These are phyloP conservation scores for Motacilla alba DNA, from an alignment of 2,113 vertebrate genomes.

Conservation along the genomic window DNA sequence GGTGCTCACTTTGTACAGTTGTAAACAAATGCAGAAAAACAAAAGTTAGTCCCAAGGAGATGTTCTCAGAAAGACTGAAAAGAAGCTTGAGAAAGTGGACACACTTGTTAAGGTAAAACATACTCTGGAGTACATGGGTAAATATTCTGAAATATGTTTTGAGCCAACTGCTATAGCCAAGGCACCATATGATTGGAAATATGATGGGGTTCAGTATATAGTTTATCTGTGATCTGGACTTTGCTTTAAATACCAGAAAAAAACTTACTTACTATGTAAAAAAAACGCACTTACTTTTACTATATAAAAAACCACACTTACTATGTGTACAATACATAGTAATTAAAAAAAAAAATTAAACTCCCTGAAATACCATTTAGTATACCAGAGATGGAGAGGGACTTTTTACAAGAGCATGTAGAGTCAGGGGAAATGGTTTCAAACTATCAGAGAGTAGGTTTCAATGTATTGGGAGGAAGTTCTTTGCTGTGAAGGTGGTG, in stretches of 20 bases:
- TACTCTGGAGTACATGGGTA: neutral
- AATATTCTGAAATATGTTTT: neutral
- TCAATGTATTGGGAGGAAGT: neutral
- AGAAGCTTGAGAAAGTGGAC: neutral
- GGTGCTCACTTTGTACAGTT: neutral
- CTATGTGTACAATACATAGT: neutral
- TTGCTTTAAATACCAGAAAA: neutral
- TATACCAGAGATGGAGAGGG: neutral
- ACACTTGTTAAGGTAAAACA: neutral
- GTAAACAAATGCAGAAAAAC: neutral
- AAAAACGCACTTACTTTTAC: too few species aligned
- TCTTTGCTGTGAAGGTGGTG: neutral
- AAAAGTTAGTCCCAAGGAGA: neutral
- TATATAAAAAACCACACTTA: too few species aligned
- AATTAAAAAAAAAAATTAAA: neutral
- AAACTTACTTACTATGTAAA: neutral
- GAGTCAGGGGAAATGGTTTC: neutral
- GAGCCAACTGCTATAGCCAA: neutral
- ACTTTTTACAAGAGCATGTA: neutral
- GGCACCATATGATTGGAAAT: neutral
- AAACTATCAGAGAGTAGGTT: neutral
- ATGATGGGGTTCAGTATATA: neutral
- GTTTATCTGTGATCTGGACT: neutral
- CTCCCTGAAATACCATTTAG: neutral
- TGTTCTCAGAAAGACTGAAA: neutral